Percentiles rank a stretch among this genome's conserved stretches.
phyloP scores from a whole-genome alignment of 2,797 vertebrate genomes.

The Ibycter americanus region DNA sequence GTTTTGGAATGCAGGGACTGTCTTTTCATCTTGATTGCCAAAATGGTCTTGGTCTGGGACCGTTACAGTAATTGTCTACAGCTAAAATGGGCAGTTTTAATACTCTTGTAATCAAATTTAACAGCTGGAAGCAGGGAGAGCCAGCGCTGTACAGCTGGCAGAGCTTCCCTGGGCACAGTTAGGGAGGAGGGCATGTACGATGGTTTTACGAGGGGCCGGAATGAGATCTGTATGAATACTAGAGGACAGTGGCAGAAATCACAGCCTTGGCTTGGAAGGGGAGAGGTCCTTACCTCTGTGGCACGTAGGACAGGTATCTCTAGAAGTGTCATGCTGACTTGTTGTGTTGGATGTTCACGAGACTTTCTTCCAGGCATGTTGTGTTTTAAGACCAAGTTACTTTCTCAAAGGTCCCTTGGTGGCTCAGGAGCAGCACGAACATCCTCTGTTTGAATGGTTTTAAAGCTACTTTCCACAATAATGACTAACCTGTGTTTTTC shows the following conservation, averaged over 20 bases:
- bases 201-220: not conserved
- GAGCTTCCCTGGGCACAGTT: not conserved
- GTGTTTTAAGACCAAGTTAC: rapidly evolving
- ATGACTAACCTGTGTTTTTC: no score
- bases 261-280: not conserved
- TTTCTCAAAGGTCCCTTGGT: rapidly evolving
- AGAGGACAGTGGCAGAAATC: not conserved
- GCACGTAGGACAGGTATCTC: no score
- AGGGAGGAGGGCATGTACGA: not conserved
- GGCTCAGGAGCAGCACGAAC: not conserved
- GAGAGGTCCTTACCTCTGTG: not conserved
- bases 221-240: not conserved
- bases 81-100: not conserved
- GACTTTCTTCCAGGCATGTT: not conserved
- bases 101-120: not conserved
- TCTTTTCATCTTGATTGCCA: not conserved
- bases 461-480: not conserved
- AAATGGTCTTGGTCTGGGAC: not conserved
- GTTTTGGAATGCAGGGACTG: not conserved
- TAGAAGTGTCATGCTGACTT: not conserved
- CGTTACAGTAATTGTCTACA: not conserved
- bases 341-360: not conserved
- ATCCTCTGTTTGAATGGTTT: not conserved
- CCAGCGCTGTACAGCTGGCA: not conserved
- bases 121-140: not conserved